Conservation (phyloP, 2,888 invertebrate species). For the Chymomyza fuscimana region DNA sequence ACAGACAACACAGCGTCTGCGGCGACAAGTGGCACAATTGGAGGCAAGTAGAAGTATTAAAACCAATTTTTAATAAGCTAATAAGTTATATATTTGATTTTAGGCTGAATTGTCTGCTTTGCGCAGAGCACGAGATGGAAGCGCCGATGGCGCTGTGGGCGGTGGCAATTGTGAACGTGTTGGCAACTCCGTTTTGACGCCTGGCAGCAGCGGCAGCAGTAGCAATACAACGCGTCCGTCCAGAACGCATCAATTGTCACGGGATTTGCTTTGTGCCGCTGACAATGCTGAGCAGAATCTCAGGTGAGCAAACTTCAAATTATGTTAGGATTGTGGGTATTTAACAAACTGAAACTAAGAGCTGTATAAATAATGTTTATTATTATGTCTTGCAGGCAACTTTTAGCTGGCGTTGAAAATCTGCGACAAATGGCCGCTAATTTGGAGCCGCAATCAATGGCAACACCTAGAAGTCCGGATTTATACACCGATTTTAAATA, state of each 20-base stretch:
- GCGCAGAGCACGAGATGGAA: constrained; percentile 23
- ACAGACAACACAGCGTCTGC: constrained; percentile 85
- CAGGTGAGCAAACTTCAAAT: constrained; percentile 79
- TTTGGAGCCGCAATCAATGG: constrained; percentile 80
- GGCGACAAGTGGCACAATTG: constrained; percentile 85
- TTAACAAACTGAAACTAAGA: not conserved
- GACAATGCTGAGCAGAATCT: constrained; percentile 84
- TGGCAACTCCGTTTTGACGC: constrained; percentile 36
- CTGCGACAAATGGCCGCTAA: constrained; percentile 84
- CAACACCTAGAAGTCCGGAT: constrained; percentile 66
- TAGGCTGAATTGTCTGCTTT: constrained; percentile 47
- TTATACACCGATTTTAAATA: constrained; percentile 69
- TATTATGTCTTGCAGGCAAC: constrained; percentile 81
- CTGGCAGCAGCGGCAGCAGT: constrained; percentile 48
- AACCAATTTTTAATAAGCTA: not conserved
- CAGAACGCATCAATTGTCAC: constrained; percentile 81
- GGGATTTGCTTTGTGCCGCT: constrained; percentile 84
- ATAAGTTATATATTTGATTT: not conserved
- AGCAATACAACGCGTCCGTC: constrained; percentile 78
- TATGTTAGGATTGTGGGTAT: not conserved
- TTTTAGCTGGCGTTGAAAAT: constrained; percentile 85
- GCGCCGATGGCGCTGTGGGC: constrained; percentile 79
- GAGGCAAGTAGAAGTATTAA: constrained; percentile 81
- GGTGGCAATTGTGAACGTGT: constrained; percentile 69
- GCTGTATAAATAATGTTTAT: not conserved